These are phyloP conservation scores for Volucella zonaria DNA, from an alignment of 2,888 invertebrate species.

Conservation along the genomic window DNA sequence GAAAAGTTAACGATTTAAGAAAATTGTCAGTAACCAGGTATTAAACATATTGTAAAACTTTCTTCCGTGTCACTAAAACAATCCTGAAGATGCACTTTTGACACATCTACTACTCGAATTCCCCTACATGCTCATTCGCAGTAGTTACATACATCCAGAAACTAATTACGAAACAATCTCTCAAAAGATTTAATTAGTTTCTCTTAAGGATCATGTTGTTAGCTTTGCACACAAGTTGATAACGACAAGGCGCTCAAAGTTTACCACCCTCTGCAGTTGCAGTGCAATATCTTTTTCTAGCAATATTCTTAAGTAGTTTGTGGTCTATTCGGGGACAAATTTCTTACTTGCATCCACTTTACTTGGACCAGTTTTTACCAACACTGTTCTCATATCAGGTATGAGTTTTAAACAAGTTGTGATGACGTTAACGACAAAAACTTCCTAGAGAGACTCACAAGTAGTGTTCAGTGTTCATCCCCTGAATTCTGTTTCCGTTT, in stretches of 20 bases:
- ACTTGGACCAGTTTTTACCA: constrained; percentile 27
- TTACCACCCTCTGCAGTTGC: constrained; percentile 42
- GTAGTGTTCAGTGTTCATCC: constrained; percentile 30
- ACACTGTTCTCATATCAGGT: constrained; percentile 54
- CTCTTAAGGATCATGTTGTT: constrained; percentile 72
- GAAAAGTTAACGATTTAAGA: too few species aligned
- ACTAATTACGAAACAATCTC: constrained; percentile 75
- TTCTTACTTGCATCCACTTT: background rate
- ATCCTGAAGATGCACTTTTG: constrained; percentile 27
- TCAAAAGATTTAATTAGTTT: constrained; percentile 75
- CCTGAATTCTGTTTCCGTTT: constrained; percentile 36
- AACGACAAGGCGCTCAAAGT: constrained; percentile 63
- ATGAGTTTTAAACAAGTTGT: constrained; percentile 65
- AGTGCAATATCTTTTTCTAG: constrained; percentile 31
- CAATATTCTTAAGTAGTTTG: constrained; percentile 65
- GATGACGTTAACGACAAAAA: constrained; percentile 67
- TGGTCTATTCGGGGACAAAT: constrained; percentile 57
- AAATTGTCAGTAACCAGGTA: background rate
- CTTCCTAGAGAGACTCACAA: constrained; percentile 35
- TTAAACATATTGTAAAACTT: background rate
- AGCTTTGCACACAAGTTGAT: constrained; percentile 72
- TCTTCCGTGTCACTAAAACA: background rate
- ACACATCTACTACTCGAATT: constrained; percentile 11
- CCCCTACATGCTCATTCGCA: background rate
- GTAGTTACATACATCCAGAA: constrained; percentile 59